A percentile compares a stretch with the other conserved stretches of the same genome.
phyloP scores from a whole-genome alignment of 2,888 invertebrate species.

The Mimumesa dahlbomi region DNA sequence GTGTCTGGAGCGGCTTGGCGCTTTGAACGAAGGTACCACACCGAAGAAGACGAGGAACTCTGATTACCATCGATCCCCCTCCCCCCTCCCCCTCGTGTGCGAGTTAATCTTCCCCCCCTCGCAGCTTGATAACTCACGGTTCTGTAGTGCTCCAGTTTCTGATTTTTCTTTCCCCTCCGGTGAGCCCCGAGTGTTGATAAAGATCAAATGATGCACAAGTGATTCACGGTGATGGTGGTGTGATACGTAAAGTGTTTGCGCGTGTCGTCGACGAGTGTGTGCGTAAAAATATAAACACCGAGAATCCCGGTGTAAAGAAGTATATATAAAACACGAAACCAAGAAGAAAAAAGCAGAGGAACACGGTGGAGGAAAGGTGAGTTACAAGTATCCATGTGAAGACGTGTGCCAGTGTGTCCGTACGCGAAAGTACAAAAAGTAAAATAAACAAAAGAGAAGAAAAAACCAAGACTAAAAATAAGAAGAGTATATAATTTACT shows the following conservation, averaged over 20 bases:
- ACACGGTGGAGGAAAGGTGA: neutral
- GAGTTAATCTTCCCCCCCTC: conserved; percentile 45
- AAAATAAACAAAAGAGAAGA: conserved; percentile 19
- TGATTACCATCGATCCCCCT: conserved; percentile 68
- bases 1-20: conserved; percentile 74
- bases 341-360: conserved; percentile 10
- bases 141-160: conserved; percentile 75
- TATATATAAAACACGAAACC: conserved; percentile 7
- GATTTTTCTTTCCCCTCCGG: conserved; percentile 57
- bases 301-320: too few species aligned
- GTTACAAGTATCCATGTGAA: conserved; percentile 49
- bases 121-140: conserved; percentile 66
- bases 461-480: neutral
- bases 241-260: conserved; percentile 61
- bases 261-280: conserved; percentile 43
- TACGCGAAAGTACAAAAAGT: conserved; percentile 57
- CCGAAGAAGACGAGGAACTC: conserved; percentile 71
- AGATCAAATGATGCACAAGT: conserved; percentile 55
- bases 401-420: conserved; percentile 63
- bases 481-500: neutral
- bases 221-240: conserved; percentile 60
- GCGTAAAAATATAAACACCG: conserved; percentile 4
- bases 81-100: conserved; percentile 49
- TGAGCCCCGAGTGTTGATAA: conserved; percentile 76
- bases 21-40: conserved; percentile 74